Evolutionary conservation across 1,140 invertebrate species (phyloP), one percentile per base, ranked within the genome.

Genomic region (Bombus haemorrhoidalis): DNA sequence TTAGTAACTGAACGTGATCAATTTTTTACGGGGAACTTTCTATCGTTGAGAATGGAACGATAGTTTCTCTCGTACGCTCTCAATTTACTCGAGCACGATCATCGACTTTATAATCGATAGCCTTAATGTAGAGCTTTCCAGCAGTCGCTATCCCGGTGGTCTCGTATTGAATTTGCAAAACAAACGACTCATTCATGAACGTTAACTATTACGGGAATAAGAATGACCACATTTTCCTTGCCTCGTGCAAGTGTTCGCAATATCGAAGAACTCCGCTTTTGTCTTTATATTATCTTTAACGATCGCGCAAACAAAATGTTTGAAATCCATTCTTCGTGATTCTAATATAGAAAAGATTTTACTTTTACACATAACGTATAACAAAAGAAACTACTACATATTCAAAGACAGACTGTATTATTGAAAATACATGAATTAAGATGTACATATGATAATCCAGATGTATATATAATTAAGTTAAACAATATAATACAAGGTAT

Each of bases 141-240:
- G 22, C n/a, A 82, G 34, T 82, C 53, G 79, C 34, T 43, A 81
- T 73, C 34, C 34, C 68, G 79, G 8, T n/a, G 59, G 5, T 74
- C 39, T 8, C n/a, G 22, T 22, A 39, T 53, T 53, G 41, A 69
- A 78, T 76, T 47, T 57, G 37, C 64, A 66, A 37, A 62, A 47
- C 85, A 53, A 87, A 80, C n/a, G 80, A n/a, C 28, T 85, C 80
- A 66, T 83, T 84, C 80, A 81, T 69, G 68, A 74, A 10, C 68
- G 53, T 72, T 57, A 25, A 73, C 22, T 53, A 72, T 34, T 13
- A 62, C 47, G 74, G 47, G 43, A 39, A 71, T 71, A 71, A 78
- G 71, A 85, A 90, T 88, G 82, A 73, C 47, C 59, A 41, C 32
- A 47, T 62, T 89, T 90, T 68, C 79, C n/a, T 62, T 59, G 28